Evolutionary conservation across 64 coral and sea anemone species (phyloP), one percentile per base, ranked within the genome.

Genomic region (Actinia equina): DNA sequence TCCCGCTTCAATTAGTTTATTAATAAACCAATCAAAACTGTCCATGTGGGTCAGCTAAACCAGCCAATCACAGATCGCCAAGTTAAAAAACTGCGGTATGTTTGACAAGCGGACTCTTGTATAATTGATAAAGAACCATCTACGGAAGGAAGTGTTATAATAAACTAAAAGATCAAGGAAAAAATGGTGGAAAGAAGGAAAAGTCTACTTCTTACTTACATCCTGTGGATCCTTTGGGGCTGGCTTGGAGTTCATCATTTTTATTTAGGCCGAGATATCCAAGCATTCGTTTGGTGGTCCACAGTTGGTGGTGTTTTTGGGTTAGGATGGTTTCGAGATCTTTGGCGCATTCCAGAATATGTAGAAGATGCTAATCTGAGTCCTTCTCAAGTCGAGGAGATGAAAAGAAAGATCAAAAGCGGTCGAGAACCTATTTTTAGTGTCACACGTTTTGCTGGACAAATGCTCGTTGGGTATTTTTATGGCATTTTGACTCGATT

Each of bases 251-350:
- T 99, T 26, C 97, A 99, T 93, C 97, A 99, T 56, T 86, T 95
- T 25, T 99, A 99, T 77, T 85, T 99, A 18, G 93, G 97, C 27
- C 88, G 97, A 77, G 97, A 99, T 88, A 91, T 95, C 11, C 97
- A 99, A 90, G 97, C 97, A 6, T 95, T 99, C 70, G 30, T 99
- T 0, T 99, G 97, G 97, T 99, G 97, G 97, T 99, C 97, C 22
- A 99, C 97, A 0, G 86, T 95, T 18, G 97, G 97, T 17, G 97
- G 97, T 5, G 78, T 99, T 30, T 99, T 95, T 57, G 97, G 97
- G 14, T 30, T 99, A 22, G 97, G 97, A 59, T 99, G 97, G 97
- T 88, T 95, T 85, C 81, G 97, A 44, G 97, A 99, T 86, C 83
- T 99, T 61, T 99, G 97, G 97, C 89, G 93, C 43, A 93, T 99